Base-by-base conservation (phyloP, 1,140 invertebrate genomes). In the Ceratitis capitata region DNA sequence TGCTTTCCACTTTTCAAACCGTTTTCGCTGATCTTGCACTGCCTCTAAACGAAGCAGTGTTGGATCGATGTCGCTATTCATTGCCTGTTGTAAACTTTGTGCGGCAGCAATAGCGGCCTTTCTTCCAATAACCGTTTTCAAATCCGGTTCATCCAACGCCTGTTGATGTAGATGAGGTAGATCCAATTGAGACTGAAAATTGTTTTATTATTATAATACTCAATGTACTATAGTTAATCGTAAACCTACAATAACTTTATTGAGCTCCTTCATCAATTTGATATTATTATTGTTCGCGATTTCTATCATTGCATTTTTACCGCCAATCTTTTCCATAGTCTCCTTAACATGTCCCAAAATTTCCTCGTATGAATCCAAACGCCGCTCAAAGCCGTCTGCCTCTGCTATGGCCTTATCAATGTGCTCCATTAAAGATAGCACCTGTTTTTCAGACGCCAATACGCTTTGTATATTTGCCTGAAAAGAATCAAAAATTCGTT, bases 271-370 rank as follows among this genome's bases (percentile, higher is more conserved):
- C 85, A 97, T 92, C 45, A 98, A 92, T 88, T 95, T 94, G 86
- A 95, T 94, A 88, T 97, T 96, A 91, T 99, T 98, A 85, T 94
- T 94, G 92, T 98, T 97, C 14, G 96, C 95, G 4, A 96, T 95
- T 91, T 97, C 96, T 89, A 98, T 97, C 87, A 97, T 94, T 6
- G 95, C 94, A 94, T 98, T 98, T 91, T 98, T 98, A 88, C 98
- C 96, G 87, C 97, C 97, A 93, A 98, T 98, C 88, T 97, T 96
- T 87, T 96, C 95, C 94, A 98, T 97, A 16, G 96, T 96, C 91
- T 97, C 96, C 87, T 96, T 94, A 6, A 97, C 96, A 91, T 96
- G 95, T 85, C 95, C 94, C 26, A 97, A 92, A 39, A 96, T 95
- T 88, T 97, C 95, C 91, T 97, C 96, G 91, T 97, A 97, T 53